A percentile compares a stretch with the other conserved stretches of the same genome.
These are phyloP conservation scores for rat (Rattus norvegicus) DNA, from an alignment of 2,113 vertebrate species.

Conservation along the genomic window GRCr8 NC_086020.1:247265001-247265500, in stretches of 20 bases:
- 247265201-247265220: constrained; percentile 79
- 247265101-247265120: constrained; percentile 72
- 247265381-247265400: constrained; percentile 37
- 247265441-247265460: neutral
- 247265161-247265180: constrained; percentile 81
- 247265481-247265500: constrained; percentile 22
- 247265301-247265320: constrained; percentile 77
- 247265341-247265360: constrained; percentile 56
- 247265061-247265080: constrained; percentile 66
- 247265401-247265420: constrained; percentile 59
- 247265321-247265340: constrained; percentile 63
- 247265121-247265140: constrained; percentile 78
- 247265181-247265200: constrained; percentile 73
- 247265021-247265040: constrained; percentile 22
- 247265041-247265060: constrained; percentile 61
- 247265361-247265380: constrained; percentile 60
- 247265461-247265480: neutral
- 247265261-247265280: constrained; percentile 72
- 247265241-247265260: constrained; percentile 54
- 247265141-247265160: constrained; percentile 78
- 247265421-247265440: constrained; percentile 63
- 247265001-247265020: constrained; percentile 62
- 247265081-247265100: constrained; percentile 63
- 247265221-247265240: constrained; percentile 73
- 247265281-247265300: constrained; percentile 74